Evolutionary conservation across 1,140 invertebrate species (phyloP).

Genomic region (Mamestra configurata): DNA sequence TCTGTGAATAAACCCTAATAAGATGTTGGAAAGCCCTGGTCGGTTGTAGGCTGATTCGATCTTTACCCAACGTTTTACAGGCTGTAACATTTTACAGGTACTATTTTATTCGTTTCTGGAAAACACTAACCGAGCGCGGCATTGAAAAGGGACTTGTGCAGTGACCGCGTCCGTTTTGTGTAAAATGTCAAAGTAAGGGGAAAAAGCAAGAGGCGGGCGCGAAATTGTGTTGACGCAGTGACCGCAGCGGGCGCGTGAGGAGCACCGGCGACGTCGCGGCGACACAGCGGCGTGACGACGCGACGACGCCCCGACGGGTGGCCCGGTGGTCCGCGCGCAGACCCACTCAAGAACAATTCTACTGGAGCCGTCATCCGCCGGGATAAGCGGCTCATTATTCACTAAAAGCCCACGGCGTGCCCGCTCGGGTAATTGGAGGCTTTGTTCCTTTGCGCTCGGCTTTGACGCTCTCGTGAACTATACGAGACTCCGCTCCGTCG

Average conservation of each 20-base stretch:
- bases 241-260: slow-evolving; percentile 61
- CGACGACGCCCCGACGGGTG: slow-evolving; percentile 36
- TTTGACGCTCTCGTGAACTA: slow-evolving; percentile 77
- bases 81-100: slow-evolving; percentile 33
- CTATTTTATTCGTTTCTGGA: slow-evolving; percentile 39
- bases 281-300: background rate
- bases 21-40: background rate
- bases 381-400: slow-evolving; percentile 86
- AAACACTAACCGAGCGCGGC: slow-evolving; percentile 50
- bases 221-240: slow-evolving; percentile 79
- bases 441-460: slow-evolving; percentile 81
- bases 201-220: slow-evolving; percentile 63
- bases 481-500: slow-evolving; percentile 65
- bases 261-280: slow-evolving; percentile 28
- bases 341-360: slow-evolving; percentile 79
- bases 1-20: slow-evolving; percentile 19
- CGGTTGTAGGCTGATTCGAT: background rate
- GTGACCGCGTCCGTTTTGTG: slow-evolving; percentile 74
- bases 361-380: slow-evolving; percentile 77
- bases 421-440: slow-evolving; percentile 83
- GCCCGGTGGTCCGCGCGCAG: slow-evolving; percentile 72
- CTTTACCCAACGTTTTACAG: slow-evolving; percentile 13
- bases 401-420: slow-evolving; percentile 86
- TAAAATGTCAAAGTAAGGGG: slow-evolving; percentile 79
- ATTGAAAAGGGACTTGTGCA: slow-evolving; percentile 71